Percentiles rank a stretch among this genome's conserved stretches.
phyloP scores from a whole-genome alignment of 2,113 vertebrate genomes.

The Rhabdomys dilectus region DNA sequence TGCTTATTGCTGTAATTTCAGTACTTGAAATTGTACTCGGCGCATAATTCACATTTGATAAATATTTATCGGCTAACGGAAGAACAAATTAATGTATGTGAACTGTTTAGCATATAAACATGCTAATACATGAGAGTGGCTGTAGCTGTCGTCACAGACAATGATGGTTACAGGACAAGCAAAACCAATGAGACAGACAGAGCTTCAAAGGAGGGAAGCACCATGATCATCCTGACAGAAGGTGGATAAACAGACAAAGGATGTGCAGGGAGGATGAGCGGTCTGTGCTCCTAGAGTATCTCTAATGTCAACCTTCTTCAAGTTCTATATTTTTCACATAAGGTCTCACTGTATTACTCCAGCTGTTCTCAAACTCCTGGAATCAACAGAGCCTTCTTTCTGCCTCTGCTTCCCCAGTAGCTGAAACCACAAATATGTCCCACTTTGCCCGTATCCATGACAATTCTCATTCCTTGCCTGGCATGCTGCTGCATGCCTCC shows the following conservation, averaged over 20 bases:
- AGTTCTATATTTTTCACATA: not conserved
- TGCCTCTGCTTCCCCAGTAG: not conserved
- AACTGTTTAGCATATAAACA: not conserved
- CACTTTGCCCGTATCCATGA: not conserved
- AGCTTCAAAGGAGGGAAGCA: not conserved
- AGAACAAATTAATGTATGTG: conserved; percentile 33
- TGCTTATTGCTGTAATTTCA: not conserved
- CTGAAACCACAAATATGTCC: not conserved
- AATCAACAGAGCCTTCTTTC: not conserved
- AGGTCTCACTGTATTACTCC: not conserved
- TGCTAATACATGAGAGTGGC: not conserved
- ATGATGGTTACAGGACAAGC: not conserved
- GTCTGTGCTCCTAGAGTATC: too few relatives aligned
- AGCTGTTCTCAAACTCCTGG: not conserved
- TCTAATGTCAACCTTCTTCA: not conserved
- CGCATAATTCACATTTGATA: not conserved
- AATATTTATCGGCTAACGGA: conserved; percentile 46
- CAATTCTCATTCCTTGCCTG: not conserved
- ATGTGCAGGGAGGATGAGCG: too few relatives aligned
- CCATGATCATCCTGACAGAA: not conserved
- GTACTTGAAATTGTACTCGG: not conserved
- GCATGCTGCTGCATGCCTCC: not conserved
- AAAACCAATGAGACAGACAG: not conserved
- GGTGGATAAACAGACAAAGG: accelerated
- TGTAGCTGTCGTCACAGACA: not conserved